Conservation (phyloP, 1,140 invertebrate species). For the Drosophila elegans region DNA sequence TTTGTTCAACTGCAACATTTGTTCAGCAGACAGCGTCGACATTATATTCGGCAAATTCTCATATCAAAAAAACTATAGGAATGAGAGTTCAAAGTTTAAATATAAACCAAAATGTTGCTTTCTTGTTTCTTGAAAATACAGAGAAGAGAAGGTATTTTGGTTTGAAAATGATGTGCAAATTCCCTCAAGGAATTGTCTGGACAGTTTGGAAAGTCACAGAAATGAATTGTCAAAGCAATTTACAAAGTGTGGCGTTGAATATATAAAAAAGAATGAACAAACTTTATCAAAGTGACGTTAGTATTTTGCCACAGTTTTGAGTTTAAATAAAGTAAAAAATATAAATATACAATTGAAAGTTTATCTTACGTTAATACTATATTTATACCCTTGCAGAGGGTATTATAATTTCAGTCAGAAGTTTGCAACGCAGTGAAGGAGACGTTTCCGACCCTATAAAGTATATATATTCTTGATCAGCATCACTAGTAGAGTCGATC, state of each 20-base stretch:
- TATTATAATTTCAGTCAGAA: too few species aligned
- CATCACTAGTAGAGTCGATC: too few species aligned
- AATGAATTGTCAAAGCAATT: constrained; percentile 21
- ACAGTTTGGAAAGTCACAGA: constrained; percentile 9
- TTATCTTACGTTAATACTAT: too few species aligned
- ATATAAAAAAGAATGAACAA: neutral
- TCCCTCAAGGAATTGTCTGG: constrained; percentile 14
- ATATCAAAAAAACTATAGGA: constrained; percentile 25
- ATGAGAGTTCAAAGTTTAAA: constrained; percentile 17
- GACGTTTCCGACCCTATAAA: too few species aligned
- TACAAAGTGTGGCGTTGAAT: neutral
- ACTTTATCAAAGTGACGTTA: too few species aligned
- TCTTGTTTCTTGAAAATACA: neutral
- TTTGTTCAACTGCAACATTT: constrained; percentile 25
- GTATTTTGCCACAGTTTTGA: neutral
- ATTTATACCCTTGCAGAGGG: too few species aligned
- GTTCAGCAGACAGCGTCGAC: constrained; percentile 33
- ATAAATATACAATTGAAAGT: neutral
- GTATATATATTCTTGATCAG: too few species aligned
- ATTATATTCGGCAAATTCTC: constrained; percentile 24
- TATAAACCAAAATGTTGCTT: constrained; percentile 8
- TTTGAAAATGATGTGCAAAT: neutral
- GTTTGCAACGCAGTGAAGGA: too few species aligned
- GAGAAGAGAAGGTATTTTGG: neutral
- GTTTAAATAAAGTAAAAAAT: neutral